These are phyloP conservation scores for Nothoprocta pentlandii DNA, from an alignment of 2,113 vertebrate species.

Conservation along the genomic window DNA sequence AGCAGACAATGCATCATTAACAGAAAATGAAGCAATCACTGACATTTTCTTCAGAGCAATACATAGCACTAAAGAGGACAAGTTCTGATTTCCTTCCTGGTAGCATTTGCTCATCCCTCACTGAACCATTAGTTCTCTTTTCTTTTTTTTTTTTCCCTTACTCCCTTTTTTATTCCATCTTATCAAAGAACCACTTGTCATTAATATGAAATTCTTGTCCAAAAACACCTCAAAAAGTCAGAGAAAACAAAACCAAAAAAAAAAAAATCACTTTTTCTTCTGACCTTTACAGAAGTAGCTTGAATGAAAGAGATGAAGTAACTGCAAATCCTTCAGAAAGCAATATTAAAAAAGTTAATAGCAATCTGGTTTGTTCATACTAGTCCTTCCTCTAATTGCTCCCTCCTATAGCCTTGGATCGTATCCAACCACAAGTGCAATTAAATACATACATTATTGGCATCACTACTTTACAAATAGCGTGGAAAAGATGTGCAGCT, in stretches of 20 bases:
- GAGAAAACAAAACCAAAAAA: no score
- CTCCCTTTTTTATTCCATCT: background rate
- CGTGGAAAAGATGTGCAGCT: conserved; percentile 49
- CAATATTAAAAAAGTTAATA: conserved; percentile 40
- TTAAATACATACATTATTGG: conserved; percentile 66
- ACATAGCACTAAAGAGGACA: background rate
- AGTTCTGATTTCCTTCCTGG: background rate
- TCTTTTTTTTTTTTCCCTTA: background rate
- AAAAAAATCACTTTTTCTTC: background rate
- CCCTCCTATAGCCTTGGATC: conserved; percentile 28
- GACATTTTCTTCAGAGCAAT: background rate
- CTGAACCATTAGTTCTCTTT: conserved; percentile 12
- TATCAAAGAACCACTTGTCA: conserved; percentile 39
- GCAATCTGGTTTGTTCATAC: conserved; percentile 53
- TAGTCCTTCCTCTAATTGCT: conserved; percentile 50
- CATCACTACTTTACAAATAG: conserved; percentile 54
- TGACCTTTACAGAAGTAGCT: conserved; percentile 48
- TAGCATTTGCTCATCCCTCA: conserved; percentile 28
- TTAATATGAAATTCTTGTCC: conserved; percentile 17
- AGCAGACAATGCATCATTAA: background rate
- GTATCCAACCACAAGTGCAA: conserved; percentile 15
- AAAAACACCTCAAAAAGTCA: background rate
- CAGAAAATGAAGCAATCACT: background rate
- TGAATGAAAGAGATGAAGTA: conserved; percentile 58
- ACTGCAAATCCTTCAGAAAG: conserved; percentile 50